phyloP scores from a whole-genome alignment of 2,888 invertebrate species.

The Atherix ibis region DNA sequence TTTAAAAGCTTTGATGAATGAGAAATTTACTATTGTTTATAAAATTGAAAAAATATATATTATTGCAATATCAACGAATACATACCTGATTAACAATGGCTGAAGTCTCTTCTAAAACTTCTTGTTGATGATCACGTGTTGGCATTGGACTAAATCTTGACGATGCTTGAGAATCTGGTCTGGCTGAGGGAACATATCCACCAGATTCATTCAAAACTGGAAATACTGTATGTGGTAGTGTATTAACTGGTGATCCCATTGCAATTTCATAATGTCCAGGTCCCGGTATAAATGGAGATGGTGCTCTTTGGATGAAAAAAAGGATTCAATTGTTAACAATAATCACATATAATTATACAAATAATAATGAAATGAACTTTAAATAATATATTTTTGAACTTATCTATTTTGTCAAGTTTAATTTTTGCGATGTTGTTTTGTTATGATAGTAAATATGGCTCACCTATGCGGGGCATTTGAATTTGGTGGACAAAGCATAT shows the following conservation, averaged over 20 bases:
- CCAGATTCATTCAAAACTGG: slow-evolving; percentile 32
- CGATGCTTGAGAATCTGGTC: slow-evolving; percentile 17
- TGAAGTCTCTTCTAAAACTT: slow-evolving; percentile 29
- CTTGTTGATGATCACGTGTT: slow-evolving; percentile 32
- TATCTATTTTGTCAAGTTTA: neutral
- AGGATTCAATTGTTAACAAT: slow-evolving; percentile 8
- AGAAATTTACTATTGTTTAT: too few relatives aligned
- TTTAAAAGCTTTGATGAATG: too few relatives aligned
- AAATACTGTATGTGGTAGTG: slow-evolving; percentile 39
- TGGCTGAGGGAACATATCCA: slow-evolving; percentile 26
- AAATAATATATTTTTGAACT: too few relatives aligned
- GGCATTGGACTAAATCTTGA: slow-evolving; percentile 29
- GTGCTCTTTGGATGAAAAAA: slow-evolving; percentile 21
- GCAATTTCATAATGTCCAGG: slow-evolving; percentile 33
- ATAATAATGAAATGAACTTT: too few relatives aligned
- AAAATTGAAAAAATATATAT: too few relatives aligned
- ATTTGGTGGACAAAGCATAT: slow-evolving; percentile 11
- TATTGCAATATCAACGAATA: too few relatives aligned
- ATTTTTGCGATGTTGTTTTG: neutral
- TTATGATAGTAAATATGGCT: too few relatives aligned
- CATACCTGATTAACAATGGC: slow-evolving; percentile 32
- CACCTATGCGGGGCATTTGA: slow-evolving; percentile 37
- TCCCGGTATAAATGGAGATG: slow-evolving; percentile 40
- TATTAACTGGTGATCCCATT: slow-evolving; percentile 25
- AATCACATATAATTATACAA: too few relatives aligned